Base-by-base conservation (phyloP, 1,140 invertebrate genomes). In the Rhysida immarginata region DNA sequence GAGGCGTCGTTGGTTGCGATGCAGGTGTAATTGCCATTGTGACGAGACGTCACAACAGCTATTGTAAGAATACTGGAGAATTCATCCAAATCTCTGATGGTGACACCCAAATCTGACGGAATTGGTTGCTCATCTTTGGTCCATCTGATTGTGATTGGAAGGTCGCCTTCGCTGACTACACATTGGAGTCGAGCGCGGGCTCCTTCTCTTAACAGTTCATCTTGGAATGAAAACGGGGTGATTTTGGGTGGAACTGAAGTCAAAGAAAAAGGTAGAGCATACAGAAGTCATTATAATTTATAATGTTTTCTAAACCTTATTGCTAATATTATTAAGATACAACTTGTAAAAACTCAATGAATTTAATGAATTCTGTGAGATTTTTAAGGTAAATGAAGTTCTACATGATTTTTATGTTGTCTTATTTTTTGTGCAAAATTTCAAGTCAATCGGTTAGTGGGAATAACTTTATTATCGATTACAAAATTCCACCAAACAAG, bases 111-210 rank as follows among this genome's bases (percentile, higher is more conserved):
- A 21, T 54, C 53, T 14, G 21, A 44, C 8, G 26, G 18, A 16
- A 54, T 41, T 11, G 53, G 53, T 21, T 69, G 60, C 56, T 75
- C 75, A 63, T 81, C 76, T 61, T 79, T 75, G 58, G 78, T 74
- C 64, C 64, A 65, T 26, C 53, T 58, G 14, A 65, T 59, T 26
- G 52, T 52, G 2, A 65, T n/a, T 20, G 64, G 64, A 18, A 43
- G 20, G 45, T 64, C 63, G n/a, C 64, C 64, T 41, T 64, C 62
- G 55, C 80, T 82, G 58, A 86, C 81, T 14, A 82, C 81, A 69
- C 84, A 87, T 54, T 83, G 83, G 50, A 85, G 71, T 42, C 79
- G 82, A 42, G 81, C 81, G 27, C 84, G 75, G 65, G 86, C 83
- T 44, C 81, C 82, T 18, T 63, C 62, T 23, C 61, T 59, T 24